phyloP scores from a whole-genome alignment of 2,113 vertebrate genomes.

The Stictonetta naevosa region DNA sequence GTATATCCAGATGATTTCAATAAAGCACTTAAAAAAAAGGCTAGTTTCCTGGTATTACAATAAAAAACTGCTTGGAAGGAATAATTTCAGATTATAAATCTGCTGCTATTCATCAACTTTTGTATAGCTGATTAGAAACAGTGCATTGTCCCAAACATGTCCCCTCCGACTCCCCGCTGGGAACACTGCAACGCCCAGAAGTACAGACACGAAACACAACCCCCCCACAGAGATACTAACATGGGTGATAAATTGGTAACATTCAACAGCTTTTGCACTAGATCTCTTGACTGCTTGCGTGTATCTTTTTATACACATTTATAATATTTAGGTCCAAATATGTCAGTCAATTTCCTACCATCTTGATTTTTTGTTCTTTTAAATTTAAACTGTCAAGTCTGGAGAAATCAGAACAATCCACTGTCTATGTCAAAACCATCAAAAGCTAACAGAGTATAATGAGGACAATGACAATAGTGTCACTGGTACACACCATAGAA shows the following conservation, averaged over 20 bases:
- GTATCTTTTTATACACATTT: neutral
- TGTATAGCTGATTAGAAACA: constrained; percentile 63
- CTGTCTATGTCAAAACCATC: neutral
- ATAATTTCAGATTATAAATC: constrained; percentile 74
- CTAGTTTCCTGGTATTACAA: constrained; percentile 75
- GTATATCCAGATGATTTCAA: constrained; percentile 80
- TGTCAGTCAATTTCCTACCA: neutral
- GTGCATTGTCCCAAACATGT: neutral
- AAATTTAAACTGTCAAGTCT: neutral
- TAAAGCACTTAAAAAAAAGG: constrained; percentile 62
- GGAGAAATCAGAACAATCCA: neutral
- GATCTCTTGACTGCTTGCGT: neutral
- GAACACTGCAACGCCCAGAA: neutral
- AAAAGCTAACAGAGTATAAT: neutral
- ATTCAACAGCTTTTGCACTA: neutral
- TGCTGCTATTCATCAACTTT: constrained; percentile 68
- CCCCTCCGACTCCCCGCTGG: neutral
- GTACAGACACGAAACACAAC: neutral
- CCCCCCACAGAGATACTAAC: neutral
- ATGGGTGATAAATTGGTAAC: neutral
- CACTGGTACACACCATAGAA: neutral
- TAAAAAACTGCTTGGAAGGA: constrained; percentile 74
- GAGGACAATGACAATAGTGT: neutral
- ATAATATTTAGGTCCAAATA: neutral
- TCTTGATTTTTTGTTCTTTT: neutral